A percentile compares a stretch with the other conserved stretches of the same genome.
These are phyloP conservation scores for Tigriopus californicus DNA, from an alignment of 2,888 invertebrate genomes.

Conservation along the genomic window DNA sequence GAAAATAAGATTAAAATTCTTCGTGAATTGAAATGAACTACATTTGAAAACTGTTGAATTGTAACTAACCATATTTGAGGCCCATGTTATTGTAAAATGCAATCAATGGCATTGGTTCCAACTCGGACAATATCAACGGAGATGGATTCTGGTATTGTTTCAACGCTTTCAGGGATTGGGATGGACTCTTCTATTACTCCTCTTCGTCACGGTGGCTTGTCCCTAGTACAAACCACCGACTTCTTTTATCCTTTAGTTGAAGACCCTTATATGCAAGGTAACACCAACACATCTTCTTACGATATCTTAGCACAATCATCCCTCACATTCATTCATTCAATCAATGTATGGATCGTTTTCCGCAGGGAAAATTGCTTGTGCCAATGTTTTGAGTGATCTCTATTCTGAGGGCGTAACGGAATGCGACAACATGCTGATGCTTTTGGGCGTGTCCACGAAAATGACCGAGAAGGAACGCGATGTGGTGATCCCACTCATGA, in stretches of 20 bases:
- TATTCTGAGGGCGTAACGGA: conserved; percentile 89
- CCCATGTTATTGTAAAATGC: too few relatives aligned
- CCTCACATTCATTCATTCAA: background rate
- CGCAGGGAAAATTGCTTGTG: conserved; percentile 65
- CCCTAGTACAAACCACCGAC: conserved; percentile 62
- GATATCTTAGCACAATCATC: too few relatives aligned
- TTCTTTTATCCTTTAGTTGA: conserved; percentile 71
- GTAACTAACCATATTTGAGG: too few relatives aligned
- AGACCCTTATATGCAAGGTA: conserved; percentile 63
- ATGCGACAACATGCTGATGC: conserved; percentile 85
- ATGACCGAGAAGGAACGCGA: conserved; percentile 79
- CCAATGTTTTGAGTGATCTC: conserved; percentile 76
- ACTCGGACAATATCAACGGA: background rate
- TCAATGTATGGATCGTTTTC: conserved; percentile 13
- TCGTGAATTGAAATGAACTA: too few relatives aligned
- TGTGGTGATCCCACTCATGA: conserved; percentile 69
- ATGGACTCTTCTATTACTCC: conserved; percentile 67
- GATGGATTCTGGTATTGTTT: background rate
- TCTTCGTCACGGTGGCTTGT: conserved; percentile 47
- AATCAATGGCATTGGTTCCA: background rate
- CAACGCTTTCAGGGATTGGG: conserved; percentile 44
- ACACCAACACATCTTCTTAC: too few relatives aligned
- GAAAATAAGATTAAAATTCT: too few relatives aligned
- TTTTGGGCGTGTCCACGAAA: conserved; percentile 68
- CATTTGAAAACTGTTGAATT: too few relatives aligned